Percentiles rank a stretch among this genome's conserved stretches.
These are phyloP conservation scores for Alectura lathami DNA, from an alignment of 2,113 vertebrate genomes.

Conservation along the genomic window DNA sequence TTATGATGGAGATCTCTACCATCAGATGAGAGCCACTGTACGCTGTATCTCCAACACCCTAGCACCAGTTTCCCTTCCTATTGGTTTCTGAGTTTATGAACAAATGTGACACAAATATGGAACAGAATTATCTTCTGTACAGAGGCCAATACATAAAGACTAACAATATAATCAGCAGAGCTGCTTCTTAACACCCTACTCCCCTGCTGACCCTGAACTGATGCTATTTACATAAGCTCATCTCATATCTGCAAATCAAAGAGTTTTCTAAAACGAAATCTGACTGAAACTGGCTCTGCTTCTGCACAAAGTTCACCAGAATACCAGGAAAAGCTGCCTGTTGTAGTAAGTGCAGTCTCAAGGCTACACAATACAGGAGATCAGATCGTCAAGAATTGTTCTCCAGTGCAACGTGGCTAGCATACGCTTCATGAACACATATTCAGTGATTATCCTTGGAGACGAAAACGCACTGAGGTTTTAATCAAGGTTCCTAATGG, in stretches of 20 bases:
- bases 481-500: background rate
- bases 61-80: background rate
- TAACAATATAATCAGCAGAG: background rate
- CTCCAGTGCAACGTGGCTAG: background rate
- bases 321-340: background rate
- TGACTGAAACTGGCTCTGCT: background rate
- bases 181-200: background rate
- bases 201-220: background rate
- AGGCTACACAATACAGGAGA: background rate
- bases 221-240: background rate
- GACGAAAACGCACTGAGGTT: background rate
- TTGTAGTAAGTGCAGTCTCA: background rate
- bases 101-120: background rate
- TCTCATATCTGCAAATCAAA: background rate
- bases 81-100: background rate
- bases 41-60: background rate
- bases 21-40: background rate
- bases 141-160: background rate
- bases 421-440: accelerated
- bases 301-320: background rate
- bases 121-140: background rate
- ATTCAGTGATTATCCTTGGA: background rate
- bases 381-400: background rate
- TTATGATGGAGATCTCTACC: background rate
- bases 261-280: background rate